Conservation (phyloP, 2,888 invertebrate genomes). For the Rhagonycha fulva region DNA sequence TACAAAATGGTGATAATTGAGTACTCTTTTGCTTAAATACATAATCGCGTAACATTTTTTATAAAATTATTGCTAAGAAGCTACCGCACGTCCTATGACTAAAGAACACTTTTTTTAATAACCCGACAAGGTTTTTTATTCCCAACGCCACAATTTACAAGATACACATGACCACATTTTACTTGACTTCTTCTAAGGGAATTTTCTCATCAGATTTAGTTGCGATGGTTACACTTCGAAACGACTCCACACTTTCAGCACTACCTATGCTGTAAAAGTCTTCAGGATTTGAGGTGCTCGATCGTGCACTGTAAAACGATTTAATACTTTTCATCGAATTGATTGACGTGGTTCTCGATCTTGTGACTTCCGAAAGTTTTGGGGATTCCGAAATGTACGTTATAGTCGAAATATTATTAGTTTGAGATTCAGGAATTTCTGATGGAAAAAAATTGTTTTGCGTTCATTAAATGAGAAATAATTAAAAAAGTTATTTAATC, state of each 20-base stretch:
- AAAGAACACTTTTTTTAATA: background rate
- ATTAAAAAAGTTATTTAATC: background rate
- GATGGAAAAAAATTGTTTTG: background rate
- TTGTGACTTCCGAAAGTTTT: background rate
- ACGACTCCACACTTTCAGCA: slow-evolving; percentile 30
- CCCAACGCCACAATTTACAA: background rate
- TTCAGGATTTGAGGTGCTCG: slow-evolving; percentile 4
- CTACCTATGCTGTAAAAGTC: slow-evolving; percentile 34
- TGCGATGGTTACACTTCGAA: slow-evolving; percentile 5
- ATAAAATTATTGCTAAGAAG: background rate
- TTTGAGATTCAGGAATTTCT: background rate
- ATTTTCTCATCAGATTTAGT: background rate
- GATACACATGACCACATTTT: background rate
- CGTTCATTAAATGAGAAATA: background rate
- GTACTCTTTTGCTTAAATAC: no score
- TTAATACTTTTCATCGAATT: slow-evolving; percentile 30
- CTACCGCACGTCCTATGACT: background rate
- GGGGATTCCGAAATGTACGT: background rate
- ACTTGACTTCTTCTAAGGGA: background rate
- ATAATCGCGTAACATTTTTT: background rate
- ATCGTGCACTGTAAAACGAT: slow-evolving; percentile 31
- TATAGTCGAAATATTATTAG: background rate
- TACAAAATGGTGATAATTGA: background rate
- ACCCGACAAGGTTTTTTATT: background rate
- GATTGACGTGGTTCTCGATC: slow-evolving; percentile 18